These are phyloP conservation scores for Drosophila neonasuta DNA, from an alignment of 2,888 invertebrate species.

Conservation along the genomic window DNA sequence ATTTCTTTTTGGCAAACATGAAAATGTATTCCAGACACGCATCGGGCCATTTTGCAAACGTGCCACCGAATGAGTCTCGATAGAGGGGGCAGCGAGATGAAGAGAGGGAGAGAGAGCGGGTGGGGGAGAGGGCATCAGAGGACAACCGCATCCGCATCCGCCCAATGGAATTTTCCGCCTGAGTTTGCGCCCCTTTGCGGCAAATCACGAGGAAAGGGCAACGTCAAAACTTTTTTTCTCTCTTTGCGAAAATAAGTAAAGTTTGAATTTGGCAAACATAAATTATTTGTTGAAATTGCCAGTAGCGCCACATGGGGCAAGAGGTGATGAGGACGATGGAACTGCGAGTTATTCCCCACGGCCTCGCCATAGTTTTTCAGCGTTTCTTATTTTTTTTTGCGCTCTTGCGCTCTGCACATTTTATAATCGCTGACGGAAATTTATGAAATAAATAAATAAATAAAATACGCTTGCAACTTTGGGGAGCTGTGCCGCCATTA, in stretches of 20 bases:
- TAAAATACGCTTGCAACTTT: conserved; percentile 58
- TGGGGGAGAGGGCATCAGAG: conserved; percentile 5
- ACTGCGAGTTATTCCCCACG: conserved; percentile 46
- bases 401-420: conserved; percentile 38
- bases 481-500: conserved; percentile 43
- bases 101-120: not conserved
- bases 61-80: conserved; percentile 77
- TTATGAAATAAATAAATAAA: conserved; percentile 74
- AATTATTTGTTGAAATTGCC: conserved; percentile 62
- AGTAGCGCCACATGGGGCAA: not conserved
- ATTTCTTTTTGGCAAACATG: conserved; percentile 67
- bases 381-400: not conserved
- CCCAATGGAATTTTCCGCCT: conserved; percentile 55
- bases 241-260: conserved; percentile 65
- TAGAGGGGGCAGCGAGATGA: not conserved
- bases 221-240: conserved; percentile 26
- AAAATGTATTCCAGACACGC: conserved; percentile 82
- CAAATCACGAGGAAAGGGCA: conserved; percentile 24
- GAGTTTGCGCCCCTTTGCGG: conserved; percentile 42
- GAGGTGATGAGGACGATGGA: not conserved
- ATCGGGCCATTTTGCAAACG: conserved; percentile 81
- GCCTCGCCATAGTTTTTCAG: conserved; percentile 44
- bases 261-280: conserved; percentile 73
- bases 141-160: conserved; percentile 55
- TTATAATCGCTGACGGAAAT: conserved; percentile 69